phyloP scores from a whole-genome alignment of 1,140 invertebrate species.

The Latrodectus geometricus region DNA sequence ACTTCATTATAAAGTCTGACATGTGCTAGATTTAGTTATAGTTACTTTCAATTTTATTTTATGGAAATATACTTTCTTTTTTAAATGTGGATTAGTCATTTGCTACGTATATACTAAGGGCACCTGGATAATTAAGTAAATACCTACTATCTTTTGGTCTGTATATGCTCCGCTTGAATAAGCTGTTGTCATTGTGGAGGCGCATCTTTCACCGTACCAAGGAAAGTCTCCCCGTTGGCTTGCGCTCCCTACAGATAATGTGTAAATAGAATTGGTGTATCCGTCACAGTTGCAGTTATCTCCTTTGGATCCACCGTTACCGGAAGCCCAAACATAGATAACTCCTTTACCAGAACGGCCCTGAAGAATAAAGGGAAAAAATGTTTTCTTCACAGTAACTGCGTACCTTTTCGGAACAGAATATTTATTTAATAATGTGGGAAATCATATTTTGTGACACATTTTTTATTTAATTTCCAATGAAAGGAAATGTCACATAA shows the following conservation, averaged over 20 bases:
- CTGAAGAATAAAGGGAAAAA: slow-evolving; percentile 69
- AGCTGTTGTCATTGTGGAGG: slow-evolving; percentile 87
- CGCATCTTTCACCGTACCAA: slow-evolving; percentile 90
- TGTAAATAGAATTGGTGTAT: slow-evolving; percentile 87
- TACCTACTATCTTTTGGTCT: slow-evolving; percentile 89
- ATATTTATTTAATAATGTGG: no score
- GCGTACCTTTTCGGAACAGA: no score
- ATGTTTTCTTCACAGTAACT: no score
- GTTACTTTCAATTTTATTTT: no score
- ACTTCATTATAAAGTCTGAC: no score
- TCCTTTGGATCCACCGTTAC: slow-evolving; percentile 85
- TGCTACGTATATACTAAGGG: no score
- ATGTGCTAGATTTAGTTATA: no score
- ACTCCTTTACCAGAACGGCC: slow-evolving; percentile 85
- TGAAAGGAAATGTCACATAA: no score
- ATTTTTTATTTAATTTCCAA: no score
- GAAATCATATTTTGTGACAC: no score
- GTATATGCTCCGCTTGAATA: slow-evolving; percentile 88
- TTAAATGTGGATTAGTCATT: no score
- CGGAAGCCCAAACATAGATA: slow-evolving; percentile 93
- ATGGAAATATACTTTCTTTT: no score
- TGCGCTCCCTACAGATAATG: slow-evolving; percentile 87
- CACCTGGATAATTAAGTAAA: background rate
- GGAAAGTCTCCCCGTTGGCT: slow-evolving; percentile 86
- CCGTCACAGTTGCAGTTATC: slow-evolving; percentile 95